phyloP scores from a whole-genome alignment of 1,140 invertebrate genomes.

The Ptiloglossa arizonensis region DNA sequence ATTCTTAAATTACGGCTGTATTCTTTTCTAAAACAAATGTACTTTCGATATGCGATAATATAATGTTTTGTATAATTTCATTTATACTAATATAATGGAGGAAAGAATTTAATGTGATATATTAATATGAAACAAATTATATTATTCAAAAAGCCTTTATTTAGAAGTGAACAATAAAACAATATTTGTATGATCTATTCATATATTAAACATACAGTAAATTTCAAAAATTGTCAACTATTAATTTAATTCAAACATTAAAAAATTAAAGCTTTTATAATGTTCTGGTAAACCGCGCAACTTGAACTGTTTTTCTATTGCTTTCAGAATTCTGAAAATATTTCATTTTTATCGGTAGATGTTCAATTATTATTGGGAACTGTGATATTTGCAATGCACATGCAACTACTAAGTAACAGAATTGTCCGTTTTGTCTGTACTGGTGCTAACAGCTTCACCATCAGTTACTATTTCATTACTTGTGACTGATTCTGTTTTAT shows the following conservation, averaged over 20 bases:
- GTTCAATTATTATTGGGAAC: background rate
- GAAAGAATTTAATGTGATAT: too few species aligned
- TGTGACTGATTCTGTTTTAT: slow-evolving; percentile 40
- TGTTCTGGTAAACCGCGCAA: background rate
- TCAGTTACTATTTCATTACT: slow-evolving; percentile 19
- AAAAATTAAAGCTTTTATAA: background rate
- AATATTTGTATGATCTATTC: background rate
- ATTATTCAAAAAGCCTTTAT: slow-evolving; percentile 41
- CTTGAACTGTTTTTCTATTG: background rate
- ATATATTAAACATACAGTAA: background rate
- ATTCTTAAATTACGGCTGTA: too few species aligned
- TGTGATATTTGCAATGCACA: background rate
- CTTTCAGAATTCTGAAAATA: background rate
- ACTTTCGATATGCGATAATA: background rate
- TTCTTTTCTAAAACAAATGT: too few species aligned
- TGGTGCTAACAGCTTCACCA: background rate
- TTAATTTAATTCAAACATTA: background rate
- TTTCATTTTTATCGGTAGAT: background rate
- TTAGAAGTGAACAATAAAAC: slow-evolving; percentile 28
- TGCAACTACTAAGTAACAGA: slow-evolving; percentile 62
- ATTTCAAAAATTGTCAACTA: background rate
- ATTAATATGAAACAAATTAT: too few species aligned
- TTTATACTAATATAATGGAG: too few species aligned
- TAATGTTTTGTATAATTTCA: too few species aligned
- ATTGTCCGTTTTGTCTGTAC: slow-evolving; percentile 40